Base-by-base conservation (phyloP, 2,888 invertebrate genomes). In the Artemia sinica region DNA sequence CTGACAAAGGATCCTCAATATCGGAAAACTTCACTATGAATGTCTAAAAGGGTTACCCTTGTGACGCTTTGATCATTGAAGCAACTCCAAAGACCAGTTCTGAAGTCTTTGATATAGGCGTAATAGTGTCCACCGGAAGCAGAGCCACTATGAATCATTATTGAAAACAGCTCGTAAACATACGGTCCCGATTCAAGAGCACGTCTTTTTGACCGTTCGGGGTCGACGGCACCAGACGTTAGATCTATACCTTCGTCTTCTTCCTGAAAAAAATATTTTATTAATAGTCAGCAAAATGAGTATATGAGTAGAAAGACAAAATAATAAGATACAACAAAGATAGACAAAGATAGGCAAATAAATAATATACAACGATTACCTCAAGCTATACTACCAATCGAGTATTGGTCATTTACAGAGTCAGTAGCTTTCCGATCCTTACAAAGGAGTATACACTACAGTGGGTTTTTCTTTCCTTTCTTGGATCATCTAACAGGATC, bases 61-160 rank as follows among this genome's bases (percentile, higher is more conserved):
- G 84, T 82, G 49, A 92, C 91, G 73, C 83, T 84, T 75, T 90
- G 88, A 78, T 92, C 92, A 77, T 92, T 91, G 77, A 91, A 92
- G 75, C 89, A 70, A 52, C 66, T 50, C 91, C 91, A 92, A 73
- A 85, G 83, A 71, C 84, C 83, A 69, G 82, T 84, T 71, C 82
- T 82, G 73, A 87, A 85, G 75, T 87, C 89, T 81, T 89, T 90
- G 71, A 92, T 89, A 75, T 91, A 91, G 2, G 90, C 91, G 77
- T 89, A 92, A 77, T 93, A 93, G 78, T 92, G 92, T 1, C 92
- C 92, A 48, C 91, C 91, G 18, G 87, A 86, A 0, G 91, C 91
- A 77, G 88, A 90, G 12, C 92, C 92, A 48, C 89, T 88, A 79
- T 92, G 92, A 70, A 92, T 88, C 89, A 92, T 90, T 72, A 92